Base-by-base conservation (phyloP, 2,888 invertebrate genomes). In the Microctonus aethiopoides region DNA sequence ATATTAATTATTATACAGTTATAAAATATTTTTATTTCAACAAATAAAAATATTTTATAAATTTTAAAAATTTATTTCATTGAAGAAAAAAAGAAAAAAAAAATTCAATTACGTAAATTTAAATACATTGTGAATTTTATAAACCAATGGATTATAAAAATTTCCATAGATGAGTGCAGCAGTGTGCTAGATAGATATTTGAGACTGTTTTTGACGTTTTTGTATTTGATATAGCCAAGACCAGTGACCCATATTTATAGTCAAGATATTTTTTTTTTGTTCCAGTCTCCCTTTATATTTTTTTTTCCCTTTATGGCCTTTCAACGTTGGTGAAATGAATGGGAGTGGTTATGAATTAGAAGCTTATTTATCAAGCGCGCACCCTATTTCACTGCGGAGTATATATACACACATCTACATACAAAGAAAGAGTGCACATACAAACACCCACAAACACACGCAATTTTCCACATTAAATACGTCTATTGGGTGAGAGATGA, bases 151-250 rank as follows among this genome's bases (percentile, higher is more conserved):
- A 36, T 67, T 67, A 67, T 57, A 65, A 61, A 32, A 26, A 20
- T 68, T 51, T 54, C 36, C 65, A 57, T 59, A 60, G 32, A 64
- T 9, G 39, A 34, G 59, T 39, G 20, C 54, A 32, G 20, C 46
- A 46, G 46, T 46, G 46, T 46, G 16, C 46, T 16, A 20, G 16
- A 16, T n/a, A 26, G n/a, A 36, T 56, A 26, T 68, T 57, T 39
- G 51, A 60, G 63, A 62, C 67, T 69, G 72, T 64, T 73, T 67
- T 70, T 73, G 73, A 73, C 72, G 65, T 72, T 73, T 67, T 46
- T 16, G 57, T 59, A 60, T 69, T 65, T 62, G 46, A 22, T 66
- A 66, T 5, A 22, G 41, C 32, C 54, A 62, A 65, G 46, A 65
- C 52, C 62, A 56, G 32, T 52, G 57, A 0, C 39, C 64, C 20